Percentiles rank a stretch among this genome's conserved stretches.
These are phyloP conservation scores for Augochlora pura DNA, from an alignment of 1,140 invertebrate genomes.

Conservation along the genomic window DNA sequence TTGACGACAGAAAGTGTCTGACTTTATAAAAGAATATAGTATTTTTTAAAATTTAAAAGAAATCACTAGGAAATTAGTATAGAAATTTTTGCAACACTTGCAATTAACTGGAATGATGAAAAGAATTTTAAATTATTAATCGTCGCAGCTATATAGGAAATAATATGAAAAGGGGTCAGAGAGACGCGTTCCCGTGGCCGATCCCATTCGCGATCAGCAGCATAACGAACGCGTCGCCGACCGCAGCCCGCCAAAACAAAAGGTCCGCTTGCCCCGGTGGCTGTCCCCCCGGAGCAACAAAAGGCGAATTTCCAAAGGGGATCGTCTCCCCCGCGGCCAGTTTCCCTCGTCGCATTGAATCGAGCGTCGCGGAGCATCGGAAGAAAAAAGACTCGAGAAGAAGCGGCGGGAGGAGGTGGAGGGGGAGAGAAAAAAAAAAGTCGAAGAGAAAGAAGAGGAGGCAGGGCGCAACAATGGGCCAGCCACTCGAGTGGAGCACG, in stretches of 20 bases:
- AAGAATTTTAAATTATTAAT: too few species aligned
- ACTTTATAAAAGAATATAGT: too few species aligned
- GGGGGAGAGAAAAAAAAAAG: background rate
- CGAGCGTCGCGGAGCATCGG: too few species aligned
- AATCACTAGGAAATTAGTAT: too few species aligned
- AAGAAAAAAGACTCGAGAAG: too few species aligned
- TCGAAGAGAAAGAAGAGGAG: conserved; percentile 6
- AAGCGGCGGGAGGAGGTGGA: too few species aligned
- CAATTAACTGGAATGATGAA: too few species aligned
- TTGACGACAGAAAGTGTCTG: too few species aligned
- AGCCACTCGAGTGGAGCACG: conserved; percentile 27
- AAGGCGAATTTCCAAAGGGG: conserved; percentile 9
- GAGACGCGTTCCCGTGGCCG: background rate
- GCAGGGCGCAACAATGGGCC: conserved; percentile 20
- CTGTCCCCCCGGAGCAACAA: background rate
- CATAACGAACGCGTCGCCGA: conserved; percentile 3
- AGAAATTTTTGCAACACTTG: too few species aligned
- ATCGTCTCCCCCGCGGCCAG: conserved; percentile 14
- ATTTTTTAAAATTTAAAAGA: too few species aligned
- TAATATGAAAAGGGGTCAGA: too few species aligned
- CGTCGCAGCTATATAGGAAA: too few species aligned
- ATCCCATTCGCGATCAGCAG: background rate
- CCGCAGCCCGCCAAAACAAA: conserved; percentile 20
- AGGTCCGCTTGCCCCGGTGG: background rate
- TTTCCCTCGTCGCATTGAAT: conserved; percentile 20